Evolutionary conservation across 2,888 invertebrate species (phyloP).

Genomic region (Aphodius granarius): DNA sequence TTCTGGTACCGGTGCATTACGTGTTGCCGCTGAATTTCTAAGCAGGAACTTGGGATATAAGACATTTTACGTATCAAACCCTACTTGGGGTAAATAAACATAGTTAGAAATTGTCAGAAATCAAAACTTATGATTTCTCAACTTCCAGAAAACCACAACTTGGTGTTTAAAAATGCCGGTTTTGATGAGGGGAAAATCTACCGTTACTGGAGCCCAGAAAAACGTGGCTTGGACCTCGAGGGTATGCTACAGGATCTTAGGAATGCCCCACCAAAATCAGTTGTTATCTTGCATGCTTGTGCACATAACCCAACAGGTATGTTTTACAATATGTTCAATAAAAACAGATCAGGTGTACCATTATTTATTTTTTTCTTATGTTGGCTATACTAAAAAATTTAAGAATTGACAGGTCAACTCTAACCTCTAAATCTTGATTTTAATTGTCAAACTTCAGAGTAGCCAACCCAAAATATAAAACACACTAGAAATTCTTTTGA

Average conservation of each 20-base stretch:
- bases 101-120: not conserved
- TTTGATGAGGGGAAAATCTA: conserved; percentile 79
- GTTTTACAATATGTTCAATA: too few species aligned
- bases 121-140: not conserved
- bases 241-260: conserved; percentile 79
- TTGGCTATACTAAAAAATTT: too few species aligned
- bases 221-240: conserved; percentile 72
- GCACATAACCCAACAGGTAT: conserved; percentile 92
- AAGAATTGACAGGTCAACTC: too few species aligned
- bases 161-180: conserved; percentile 84
- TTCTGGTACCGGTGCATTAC: conserved; percentile 92
- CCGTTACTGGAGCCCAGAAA: conserved; percentile 86
- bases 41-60: conserved; percentile 67
- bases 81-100: conserved; percentile 24
- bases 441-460: too few species aligned
- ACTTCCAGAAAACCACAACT: conserved; percentile 70
- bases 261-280: conserved; percentile 79
- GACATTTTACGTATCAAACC: conserved; percentile 84
- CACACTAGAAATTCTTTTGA: too few species aligned
- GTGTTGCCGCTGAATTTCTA: conserved; percentile 89
- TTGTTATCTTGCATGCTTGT: conserved; percentile 92
- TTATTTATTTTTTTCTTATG: not conserved
- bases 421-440: too few species aligned
- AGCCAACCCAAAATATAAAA: too few species aligned
- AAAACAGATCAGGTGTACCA: too few species aligned